Conservation (phyloP, 2,797 vertebrate species). For the Peromyscus aztecus region DNA sequence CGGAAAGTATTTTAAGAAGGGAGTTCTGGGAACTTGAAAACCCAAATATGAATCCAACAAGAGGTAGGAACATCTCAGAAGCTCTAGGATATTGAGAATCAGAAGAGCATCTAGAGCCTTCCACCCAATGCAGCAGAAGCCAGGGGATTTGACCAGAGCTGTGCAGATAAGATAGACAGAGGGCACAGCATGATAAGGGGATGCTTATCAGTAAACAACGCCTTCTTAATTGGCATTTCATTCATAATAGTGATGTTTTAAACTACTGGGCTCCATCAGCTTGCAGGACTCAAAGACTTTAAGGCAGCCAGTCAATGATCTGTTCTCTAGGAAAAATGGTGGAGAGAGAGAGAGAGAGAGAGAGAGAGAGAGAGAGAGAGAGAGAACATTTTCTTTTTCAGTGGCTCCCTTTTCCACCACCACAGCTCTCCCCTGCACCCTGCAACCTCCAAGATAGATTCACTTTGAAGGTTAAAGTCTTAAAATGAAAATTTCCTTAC, state of each 20-base stretch:
- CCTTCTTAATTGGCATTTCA: neutral
- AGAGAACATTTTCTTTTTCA: neutral
- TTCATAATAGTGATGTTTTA: neutral
- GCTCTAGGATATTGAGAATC: neutral
- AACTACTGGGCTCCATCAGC: neutral
- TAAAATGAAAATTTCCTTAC: conserved; percentile 24
- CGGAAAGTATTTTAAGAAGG: neutral
- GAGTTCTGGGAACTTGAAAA: neutral
- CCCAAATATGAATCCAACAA: neutral
- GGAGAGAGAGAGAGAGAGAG: no score
- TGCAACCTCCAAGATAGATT: neutral
- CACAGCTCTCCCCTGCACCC: neutral
- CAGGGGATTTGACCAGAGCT: neutral
- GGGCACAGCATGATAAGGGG: neutral
- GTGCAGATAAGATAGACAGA: neutral
- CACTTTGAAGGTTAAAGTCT: neutral
- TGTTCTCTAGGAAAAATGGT: neutral
- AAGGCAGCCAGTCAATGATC: neutral
- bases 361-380: no score
- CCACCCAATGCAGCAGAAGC: neutral
- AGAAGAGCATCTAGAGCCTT: neutral
- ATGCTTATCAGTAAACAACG: neutral
- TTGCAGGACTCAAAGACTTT: neutral
- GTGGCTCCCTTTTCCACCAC: neutral
- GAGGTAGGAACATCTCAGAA: neutral